Base-by-base conservation (phyloP, 2,113 vertebrate species). In the Crocuta crocuta region DNA sequence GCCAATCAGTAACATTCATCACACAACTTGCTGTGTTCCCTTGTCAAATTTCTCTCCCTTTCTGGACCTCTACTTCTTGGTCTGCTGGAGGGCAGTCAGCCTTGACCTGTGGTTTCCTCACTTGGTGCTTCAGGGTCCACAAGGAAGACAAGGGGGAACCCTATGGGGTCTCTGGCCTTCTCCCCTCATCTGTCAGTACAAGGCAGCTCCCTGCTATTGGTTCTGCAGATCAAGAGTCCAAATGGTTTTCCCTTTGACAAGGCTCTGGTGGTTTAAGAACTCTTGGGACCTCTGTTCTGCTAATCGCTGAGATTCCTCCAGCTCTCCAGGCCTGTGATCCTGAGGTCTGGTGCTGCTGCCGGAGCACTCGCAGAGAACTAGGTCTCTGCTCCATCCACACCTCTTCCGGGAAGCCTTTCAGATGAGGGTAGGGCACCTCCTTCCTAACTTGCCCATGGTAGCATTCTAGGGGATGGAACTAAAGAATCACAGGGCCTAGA, bases 401-500 rank as follows among this genome's bases (percentile, higher is more conserved):
- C 13, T 50, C 63, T 7, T n/a, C 43, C 84, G 74, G 79, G 76
- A 89, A 61, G 26, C 61, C 21, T 84, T 45, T 83, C 17, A 76
- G 58, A 70, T 0, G 33, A 66, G 70, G 13, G n/a, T 0, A 61
- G 58, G n/a, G 70, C n/a, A 55, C 26, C 13, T 86, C 66, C 82
- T 43, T 28, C 7, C n/a, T 53, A 5, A 53, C 13, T 24, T 89
- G 33, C 7, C 73, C 83, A 73, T 2, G 31, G 79, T 23, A 81
- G 11, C 53, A 39, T 61, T 48, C 31, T 39, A 73, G 35, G 15
- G 9, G 79, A 24, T n/a, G 43, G 16, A 50, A 55, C 23, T 39
- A 48, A 66, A n/a, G 65, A 31, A 19, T 17, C 1, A 0, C 0
- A 0, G 12, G 19, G 16, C 7, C 53, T 1, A 11, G 79, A 17